Evolutionary conservation across 2,888 invertebrate species (phyloP), one percentile per base, ranked within the genome.

Genomic region (Aspidiotus rigidus): DNA sequence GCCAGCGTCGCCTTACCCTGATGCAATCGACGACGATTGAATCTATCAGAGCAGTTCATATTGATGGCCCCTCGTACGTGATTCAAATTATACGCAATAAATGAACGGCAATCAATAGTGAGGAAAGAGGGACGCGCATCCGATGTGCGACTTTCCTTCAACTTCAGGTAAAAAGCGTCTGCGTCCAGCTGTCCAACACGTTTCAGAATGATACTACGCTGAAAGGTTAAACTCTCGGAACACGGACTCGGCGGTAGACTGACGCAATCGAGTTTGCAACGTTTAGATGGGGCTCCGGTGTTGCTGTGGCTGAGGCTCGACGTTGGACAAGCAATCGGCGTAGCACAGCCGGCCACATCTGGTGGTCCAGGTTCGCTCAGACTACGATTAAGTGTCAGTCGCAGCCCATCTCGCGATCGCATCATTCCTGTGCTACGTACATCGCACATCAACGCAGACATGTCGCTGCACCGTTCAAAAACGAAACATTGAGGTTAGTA

Each of bases 61-160:
- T 88, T 88, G 75, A 86, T 82, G 39, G 86, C 84, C 54, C 86
- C 86, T 70, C 81, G 79, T 72, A 88, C 83, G 78, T 88, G 88
- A 76, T 83, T 83, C 72, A 83, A 81, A 77, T 87, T 87, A 79
- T 84, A 87, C 70, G 85, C 83, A 73, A 87, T 82, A 77, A 87
- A 87, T 2, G 87, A 83, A 60, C 72, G 74, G 67, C 74, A 73
- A 69, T 74, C 74, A 69, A 74, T 69, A 15, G 73, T 69, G 55
- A 75, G 70, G 13, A 73, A 61, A 44, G 71, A 57, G 42, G 71
- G 57, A 1, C 64, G 56, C n/a, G 15, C 62, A 13, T 57, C 39
- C 10, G 28, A 42, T 0, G 64, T 67, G 7, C 9, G 49, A 49
- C 49, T 49, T 49, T 49, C 54, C 13, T 69, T 61, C 70, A 72